phyloP scores from a whole-genome alignment of 2,113 vertebrate genomes.

The Rissa tridactyla region DNA sequence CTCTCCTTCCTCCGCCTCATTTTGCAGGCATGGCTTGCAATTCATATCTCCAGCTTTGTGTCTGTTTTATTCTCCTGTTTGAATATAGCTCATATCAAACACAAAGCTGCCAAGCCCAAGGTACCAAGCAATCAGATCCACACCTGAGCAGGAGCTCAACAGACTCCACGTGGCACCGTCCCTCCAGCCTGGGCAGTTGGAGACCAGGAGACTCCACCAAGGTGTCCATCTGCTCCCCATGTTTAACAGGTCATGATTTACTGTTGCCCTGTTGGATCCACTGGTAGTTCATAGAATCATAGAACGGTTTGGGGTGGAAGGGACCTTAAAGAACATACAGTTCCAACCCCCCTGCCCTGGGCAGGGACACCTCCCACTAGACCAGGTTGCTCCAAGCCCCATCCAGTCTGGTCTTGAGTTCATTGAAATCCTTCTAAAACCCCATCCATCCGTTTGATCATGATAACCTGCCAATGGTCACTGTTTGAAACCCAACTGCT shows the following conservation, averaged over 20 bases:
- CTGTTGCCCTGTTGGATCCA: background rate
- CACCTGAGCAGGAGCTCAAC: background rate
- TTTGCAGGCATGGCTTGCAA: background rate
- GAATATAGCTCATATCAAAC: background rate
- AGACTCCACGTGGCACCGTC: background rate
- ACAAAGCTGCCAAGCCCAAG: background rate
- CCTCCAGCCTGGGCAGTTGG: background rate
- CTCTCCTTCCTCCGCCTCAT: background rate
- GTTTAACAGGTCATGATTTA: background rate
- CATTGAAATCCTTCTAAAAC: background rate
- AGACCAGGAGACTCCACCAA: background rate
- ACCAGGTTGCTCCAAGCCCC: background rate
- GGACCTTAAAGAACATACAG: background rate
- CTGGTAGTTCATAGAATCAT: background rate
- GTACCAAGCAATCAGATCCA: background rate
- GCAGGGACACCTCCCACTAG: background rate
- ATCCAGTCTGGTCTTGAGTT: background rate
- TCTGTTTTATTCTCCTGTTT: background rate
- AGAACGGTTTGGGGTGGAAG: background rate
- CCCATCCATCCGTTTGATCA: background rate
- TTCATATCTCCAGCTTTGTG: background rate
- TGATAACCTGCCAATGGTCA: background rate
- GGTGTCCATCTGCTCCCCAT: background rate
- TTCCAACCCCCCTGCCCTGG: background rate
- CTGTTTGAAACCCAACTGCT: background rate